Conservation (phyloP, 2,113 vertebrate species). For the Trogon surrucura region DNA sequence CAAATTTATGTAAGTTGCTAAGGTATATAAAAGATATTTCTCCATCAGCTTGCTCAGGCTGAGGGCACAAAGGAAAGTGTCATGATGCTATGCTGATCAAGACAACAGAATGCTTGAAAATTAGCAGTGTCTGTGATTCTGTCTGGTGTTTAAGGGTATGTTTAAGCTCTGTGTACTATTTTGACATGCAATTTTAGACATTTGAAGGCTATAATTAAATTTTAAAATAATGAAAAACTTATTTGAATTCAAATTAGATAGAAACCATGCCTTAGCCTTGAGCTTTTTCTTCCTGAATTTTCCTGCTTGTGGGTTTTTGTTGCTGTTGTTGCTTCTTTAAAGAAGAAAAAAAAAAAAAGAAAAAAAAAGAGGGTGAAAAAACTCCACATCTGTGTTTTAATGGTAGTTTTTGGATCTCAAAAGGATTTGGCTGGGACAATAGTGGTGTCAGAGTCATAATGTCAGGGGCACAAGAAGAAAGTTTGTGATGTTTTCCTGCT, state of each 20-base stretch:
- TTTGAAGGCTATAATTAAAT: slow-evolving; percentile 37
- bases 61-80: background rate
- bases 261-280: slow-evolving; percentile 8
- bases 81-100: background rate
- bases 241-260: slow-evolving; percentile 50
- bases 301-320: background rate
- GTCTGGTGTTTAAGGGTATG: background rate
- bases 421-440: background rate
- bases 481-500: background rate
- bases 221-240: slow-evolving; percentile 51
- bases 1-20: background rate
- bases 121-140: slow-evolving; percentile 4
- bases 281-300: slow-evolving; percentile 30
- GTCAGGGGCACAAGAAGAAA: background rate
- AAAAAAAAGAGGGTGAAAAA: background rate
- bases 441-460: background rate
- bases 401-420: background rate
- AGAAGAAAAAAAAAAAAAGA: background rate
- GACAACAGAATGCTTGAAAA: background rate
- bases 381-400: background rate
- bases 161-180: slow-evolving; percentile 33
- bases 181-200: slow-evolving; percentile 24
- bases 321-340: background rate
- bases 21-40: background rate
- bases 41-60: background rate